These are phyloP conservation scores for Onychomys torridus DNA, from an alignment of 2,797 vertebrate genomes.

Conservation along the genomic window DNA sequence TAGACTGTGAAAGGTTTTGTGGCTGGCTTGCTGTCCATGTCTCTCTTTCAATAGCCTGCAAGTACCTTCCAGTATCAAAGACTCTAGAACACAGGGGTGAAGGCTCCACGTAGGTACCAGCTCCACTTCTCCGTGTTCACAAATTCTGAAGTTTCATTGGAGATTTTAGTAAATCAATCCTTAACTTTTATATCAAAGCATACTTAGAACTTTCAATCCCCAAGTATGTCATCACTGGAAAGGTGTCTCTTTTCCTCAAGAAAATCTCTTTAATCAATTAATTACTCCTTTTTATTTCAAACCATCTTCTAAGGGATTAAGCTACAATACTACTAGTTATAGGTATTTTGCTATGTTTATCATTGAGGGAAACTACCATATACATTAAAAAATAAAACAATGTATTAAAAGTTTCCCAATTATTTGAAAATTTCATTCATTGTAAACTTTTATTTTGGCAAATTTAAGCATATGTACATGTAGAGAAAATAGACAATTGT, in stretches of 20 bases:
- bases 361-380: background rate
- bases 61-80: too few species aligned
- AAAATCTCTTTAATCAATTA: conserved; percentile 40
- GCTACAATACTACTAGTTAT: background rate
- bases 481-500: background rate
- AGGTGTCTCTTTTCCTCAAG: background rate
- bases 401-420: background rate
- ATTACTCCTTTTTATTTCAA: conserved; percentile 16
- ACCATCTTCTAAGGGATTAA: background rate
- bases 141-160: background rate
- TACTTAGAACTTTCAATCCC: background rate
- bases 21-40: background rate
- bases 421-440: background rate
- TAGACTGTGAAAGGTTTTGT: background rate
- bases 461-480: background rate
- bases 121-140: background rate
- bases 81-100: background rate
- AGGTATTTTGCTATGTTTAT: background rate
- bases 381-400: background rate
- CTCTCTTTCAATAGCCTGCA: too few species aligned
- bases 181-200: background rate
- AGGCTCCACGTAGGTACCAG: too few species aligned
- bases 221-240: background rate
- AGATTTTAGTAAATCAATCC: background rate
- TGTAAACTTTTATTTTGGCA: background rate